Evolutionary conservation across 2,888 invertebrate species (phyloP).

Genomic region (Nebria salina): DNA sequence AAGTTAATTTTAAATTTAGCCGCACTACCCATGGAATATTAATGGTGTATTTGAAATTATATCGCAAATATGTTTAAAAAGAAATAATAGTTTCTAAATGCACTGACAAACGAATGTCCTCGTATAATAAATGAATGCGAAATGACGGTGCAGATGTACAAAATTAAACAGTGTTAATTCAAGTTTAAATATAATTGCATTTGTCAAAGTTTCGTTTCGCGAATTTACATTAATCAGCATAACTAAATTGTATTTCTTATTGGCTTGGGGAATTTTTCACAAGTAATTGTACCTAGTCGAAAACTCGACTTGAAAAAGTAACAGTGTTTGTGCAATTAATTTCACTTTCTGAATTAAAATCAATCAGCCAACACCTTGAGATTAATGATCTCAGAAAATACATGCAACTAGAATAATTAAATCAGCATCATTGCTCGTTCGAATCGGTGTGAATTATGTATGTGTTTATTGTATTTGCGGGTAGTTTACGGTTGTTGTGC

Average conservation of each 20-base stretch:
- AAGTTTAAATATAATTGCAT: constrained; percentile 36
- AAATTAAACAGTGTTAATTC: constrained; percentile 30
- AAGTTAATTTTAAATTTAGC: not conserved
- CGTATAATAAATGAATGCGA: not conserved
- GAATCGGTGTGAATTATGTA: not conserved
- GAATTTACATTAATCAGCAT: constrained; percentile 41
- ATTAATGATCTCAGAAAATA: constrained; percentile 2
- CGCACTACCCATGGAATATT: not conserved
- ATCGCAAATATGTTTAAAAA: not conserved
- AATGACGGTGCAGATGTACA: not conserved
- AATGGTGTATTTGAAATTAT: not conserved
- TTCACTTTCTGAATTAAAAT: constrained; percentile 11
- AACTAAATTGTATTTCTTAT: constrained; percentile 28
- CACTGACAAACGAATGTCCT: not conserved
- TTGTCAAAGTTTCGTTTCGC: constrained; percentile 36
- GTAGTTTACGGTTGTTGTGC: constrained; percentile 12
- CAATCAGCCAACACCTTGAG: constrained; percentile 1
- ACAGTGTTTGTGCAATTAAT: constrained; percentile 8
- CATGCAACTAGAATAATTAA: not conserved
- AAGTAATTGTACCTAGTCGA: not conserved
- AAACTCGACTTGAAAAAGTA: not conserved
- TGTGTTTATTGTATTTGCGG: not conserved
- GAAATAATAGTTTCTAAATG: too few species aligned
- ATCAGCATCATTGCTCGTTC: not conserved
- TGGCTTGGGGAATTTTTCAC: not conserved